Conservation (phyloP, 2,797 vertebrate species). For the Hoplostethus atlanticus region DNA sequence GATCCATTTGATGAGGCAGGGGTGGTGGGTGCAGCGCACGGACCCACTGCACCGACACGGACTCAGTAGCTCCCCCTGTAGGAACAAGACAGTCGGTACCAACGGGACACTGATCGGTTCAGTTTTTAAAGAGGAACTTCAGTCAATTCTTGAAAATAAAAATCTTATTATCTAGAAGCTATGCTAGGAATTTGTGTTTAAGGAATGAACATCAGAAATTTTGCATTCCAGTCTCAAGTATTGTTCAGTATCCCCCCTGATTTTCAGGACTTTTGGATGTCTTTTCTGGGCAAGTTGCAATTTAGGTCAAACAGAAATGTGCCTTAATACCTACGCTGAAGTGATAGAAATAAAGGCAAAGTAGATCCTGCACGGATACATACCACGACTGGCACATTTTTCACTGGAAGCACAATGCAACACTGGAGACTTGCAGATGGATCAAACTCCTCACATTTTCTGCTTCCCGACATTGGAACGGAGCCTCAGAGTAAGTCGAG, state of each 20-base stretch:
- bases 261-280: background rate
- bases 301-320: slow-evolving; percentile 1
- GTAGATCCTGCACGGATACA: background rate
- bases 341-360: background rate
- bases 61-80: slow-evolving; percentile 96
- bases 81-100: slow-evolving; percentile 30
- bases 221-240: background rate
- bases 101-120: no score
- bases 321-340: background rate
- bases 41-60: slow-evolving; percentile 97
- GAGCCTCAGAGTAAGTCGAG: background rate
- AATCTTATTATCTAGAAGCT: no score
- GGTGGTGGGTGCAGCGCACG: slow-evolving; percentile 94
- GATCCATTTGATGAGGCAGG: slow-evolving; percentile 99
- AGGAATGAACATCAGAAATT: background rate
- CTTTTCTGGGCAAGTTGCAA: slow-evolving; percentile 4
- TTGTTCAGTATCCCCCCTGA: no score
- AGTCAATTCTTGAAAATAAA: no score
- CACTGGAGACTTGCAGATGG: background rate
- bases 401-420: background rate
- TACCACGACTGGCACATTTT: background rate
- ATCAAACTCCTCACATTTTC: background rate
- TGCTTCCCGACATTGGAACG: background rate
- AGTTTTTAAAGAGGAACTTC: no score
- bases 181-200: background rate